Evolutionary conservation across 2,797 vertebrate species (phyloP), one percentile per base, ranked within the genome.

Genomic region (Enteromius trimaculatus): DNA sequence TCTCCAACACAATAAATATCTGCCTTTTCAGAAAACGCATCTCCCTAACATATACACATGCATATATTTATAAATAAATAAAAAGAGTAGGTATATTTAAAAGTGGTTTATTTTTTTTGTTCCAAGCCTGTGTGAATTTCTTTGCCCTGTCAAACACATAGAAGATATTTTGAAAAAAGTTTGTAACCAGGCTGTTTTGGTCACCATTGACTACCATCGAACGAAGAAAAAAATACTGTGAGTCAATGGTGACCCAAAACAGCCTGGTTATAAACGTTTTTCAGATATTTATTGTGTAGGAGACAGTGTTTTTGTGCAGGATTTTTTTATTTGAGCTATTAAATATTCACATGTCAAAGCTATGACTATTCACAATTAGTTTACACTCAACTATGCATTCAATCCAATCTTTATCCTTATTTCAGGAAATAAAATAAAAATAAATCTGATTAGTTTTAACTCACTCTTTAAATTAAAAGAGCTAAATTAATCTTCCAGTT

Each of bases 281-380:
- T 34, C 4, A 69, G 60, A 47, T 31, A 68, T 23, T 23, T 77
- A 47, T 47, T 70, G 47, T 80, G 64, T 13, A 44, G 7, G 29
- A 64, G 55, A 78, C 3, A 8, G 60, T 47, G 77, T 51, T 47
- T 47, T 21, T 60, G 66, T 65, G 58, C 23, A 1, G 9, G 37
- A 21, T 77, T 31, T 68, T 82, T 76, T 55, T 82, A 68, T 77
- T 42, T 42, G 4, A 66, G 17, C 29, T 66, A 55, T 81, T 26
- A 76, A 76, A 82, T 55, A 82, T 66, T 62, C 29, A 51, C 21
- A 31, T 55, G 62, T 76, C 60, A 76, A 82, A 39, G 34, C 71
- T 39, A 21, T 72, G 23, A 8, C 5, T 29, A 62, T 62, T 29
- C 13, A 29, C 58, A 62, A 17, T 29, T 29, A 37, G 17, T 16